Evolutionary conservation across 2,797 vertebrate species (phyloP).

Genomic region (Gila robusta): DNA sequence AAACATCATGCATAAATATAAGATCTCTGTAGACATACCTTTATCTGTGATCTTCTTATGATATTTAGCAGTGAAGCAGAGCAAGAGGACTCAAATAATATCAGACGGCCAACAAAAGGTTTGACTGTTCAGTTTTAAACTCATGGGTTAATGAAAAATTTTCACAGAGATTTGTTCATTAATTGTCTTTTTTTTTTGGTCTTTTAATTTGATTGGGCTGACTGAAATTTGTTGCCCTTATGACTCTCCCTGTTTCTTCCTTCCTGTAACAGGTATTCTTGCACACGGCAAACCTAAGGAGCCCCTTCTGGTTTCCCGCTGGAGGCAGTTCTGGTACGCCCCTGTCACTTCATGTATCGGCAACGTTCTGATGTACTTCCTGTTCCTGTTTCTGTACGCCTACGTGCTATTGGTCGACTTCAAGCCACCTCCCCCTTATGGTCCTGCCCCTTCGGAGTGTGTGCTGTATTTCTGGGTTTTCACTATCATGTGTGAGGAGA

Average conservation of each 20-base stretch:
- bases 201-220: background rate
- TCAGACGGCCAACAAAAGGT: conserved; percentile 54
- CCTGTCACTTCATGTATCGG: conserved; percentile 88
- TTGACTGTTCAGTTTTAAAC: background rate
- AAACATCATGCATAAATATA: background rate
- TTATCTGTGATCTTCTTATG: background rate
- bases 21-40: background rate
- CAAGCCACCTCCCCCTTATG: conserved; percentile 66
- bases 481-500: conserved; percentile 90
- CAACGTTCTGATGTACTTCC: conserved; percentile 91
- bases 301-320: conserved; percentile 78
- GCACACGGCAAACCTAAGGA: background rate
- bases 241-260: background rate
- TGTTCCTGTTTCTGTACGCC: conserved; percentile 90
- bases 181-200: background rate
- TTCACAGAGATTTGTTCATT: too few species aligned
- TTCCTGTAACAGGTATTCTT: conserved; percentile 35
- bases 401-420: conserved; percentile 87
- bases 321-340: conserved; percentile 90
- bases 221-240: background rate
- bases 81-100: conserved; percentile 27
- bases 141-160: too few species aligned
- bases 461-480: conserved; percentile 91
- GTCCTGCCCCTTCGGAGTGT: conserved; percentile 75
- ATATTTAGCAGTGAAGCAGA: conserved; percentile 53